Evolutionary conservation across 2,888 invertebrate species (phyloP).

Genomic region (Phymatocera aterrima): DNA sequence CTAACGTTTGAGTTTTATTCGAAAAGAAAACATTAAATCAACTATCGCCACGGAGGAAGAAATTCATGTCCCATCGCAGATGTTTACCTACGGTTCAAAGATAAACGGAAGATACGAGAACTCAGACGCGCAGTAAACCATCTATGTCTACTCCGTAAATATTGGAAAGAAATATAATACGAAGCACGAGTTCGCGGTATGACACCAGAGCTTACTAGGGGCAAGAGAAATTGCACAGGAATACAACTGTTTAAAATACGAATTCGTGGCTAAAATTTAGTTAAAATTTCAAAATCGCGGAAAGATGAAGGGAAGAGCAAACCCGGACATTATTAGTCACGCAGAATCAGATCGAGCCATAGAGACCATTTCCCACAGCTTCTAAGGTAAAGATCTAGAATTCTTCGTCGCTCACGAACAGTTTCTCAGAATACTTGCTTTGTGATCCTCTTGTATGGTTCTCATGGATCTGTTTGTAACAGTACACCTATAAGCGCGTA

Average conservation of each 20-base stretch:
- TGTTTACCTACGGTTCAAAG: neutral
- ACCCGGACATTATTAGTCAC: neutral
- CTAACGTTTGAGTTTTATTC: neutral
- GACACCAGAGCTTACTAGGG: neutral
- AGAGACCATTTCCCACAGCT: neutral
- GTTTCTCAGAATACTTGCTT: neutral
- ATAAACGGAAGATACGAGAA: neutral
- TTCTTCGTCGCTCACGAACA: neutral
- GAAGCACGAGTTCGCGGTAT: neutral
- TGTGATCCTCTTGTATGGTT: neutral
- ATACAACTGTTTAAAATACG: neutral
- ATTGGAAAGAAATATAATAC: neutral
- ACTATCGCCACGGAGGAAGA: neutral
- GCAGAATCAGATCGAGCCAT: neutral
- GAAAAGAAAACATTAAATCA: neutral
- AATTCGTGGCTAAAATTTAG: neutral
- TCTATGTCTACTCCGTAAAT: constrained; percentile 9
- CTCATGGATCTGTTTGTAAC: neutral
- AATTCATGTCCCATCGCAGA: neutral
- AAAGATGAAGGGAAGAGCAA: neutral
- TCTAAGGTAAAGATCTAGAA: neutral
- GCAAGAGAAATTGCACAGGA: neutral
- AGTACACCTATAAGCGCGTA: neutral
- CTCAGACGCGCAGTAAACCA: neutral
- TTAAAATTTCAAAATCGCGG: neutral